Base-by-base conservation (phyloP, 2,888 invertebrate genomes). In the Campoplex nolae region DNA sequence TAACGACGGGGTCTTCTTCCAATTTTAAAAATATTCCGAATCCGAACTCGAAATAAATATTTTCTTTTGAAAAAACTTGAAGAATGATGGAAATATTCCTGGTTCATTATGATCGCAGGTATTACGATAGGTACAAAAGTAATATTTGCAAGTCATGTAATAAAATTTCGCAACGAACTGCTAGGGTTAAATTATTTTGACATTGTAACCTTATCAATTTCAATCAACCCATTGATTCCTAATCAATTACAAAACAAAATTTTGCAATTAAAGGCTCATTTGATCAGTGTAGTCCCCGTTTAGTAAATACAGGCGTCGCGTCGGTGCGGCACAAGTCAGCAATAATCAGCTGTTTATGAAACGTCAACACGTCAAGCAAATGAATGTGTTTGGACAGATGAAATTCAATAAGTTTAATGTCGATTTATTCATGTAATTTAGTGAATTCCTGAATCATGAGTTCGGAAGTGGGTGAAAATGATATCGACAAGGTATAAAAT, bases 401-500 rank as follows among this genome's bases (percentile, higher is more conserved):
- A 32, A 32, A 45, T 45, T 32, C 0, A 76, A 76, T 32, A 35
- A 35, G 16, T 56, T 51, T 58, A 23, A 51, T 51, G 62, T 75
- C 78, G 4, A 67, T 38, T 76, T 58, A 56, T 86, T 58, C n/a
- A 86, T 86, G 86, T 67, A 18, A 84, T 65, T 78, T 54, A 38
- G 6, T 35, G 71, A 45, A 38, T 18, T 35, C 23, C 18, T 35
- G 0, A 32, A 82, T 51, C 18, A 87, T 87, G 86, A 87, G 45
- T 75, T 77, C 86, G 54, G 62, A 42, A 68, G 68, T 62, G 42
- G 80, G 28, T 42, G 86, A 87, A 0, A 74, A 70, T 82, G 81
- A 87, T 65, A 74, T 58, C 28, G 86, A 82, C 62, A 87, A 87
- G 81, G 86, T 73, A 80, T 28, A 62, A 18, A 51, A 35, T 28